Evolutionary conservation across 2,113 vertebrate species (phyloP), one percentile per base, ranked within the genome.

Genomic region (Indicator indicator): DNA sequence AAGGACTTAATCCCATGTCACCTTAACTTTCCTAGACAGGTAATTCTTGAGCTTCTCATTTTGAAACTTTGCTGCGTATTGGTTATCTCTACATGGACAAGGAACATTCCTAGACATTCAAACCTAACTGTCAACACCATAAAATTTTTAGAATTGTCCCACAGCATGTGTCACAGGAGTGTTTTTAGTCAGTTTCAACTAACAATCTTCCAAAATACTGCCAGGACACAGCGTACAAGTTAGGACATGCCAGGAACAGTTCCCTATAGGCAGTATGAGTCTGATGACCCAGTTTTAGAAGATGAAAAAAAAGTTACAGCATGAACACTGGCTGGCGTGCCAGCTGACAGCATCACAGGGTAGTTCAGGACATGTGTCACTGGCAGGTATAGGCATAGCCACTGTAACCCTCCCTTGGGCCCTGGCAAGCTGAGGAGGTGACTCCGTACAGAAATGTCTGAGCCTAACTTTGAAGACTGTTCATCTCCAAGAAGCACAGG

Each of bases 101-200:
- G 17, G 58, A 94, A n/a, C 32, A 74, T 81, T 93, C 62, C 76
- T 32, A 73, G 68, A 71, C 55, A 70, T 3, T 86, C 74, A 84
- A 89, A 89, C 32, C 48, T 23, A n/a, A 58, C 63, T 67, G 52
- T 26, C 56, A 55, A 4, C 0, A 0, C 60, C 86, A 86, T 77
- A 88, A 83, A 88, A 86, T 77, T 83, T 76, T 71, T 93, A 83
- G n/a, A 90, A 73, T 56, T 92, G 86, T 86, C 86, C 88, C 92
- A 83, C 76, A 93, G 86, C 88, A 93, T 74, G 95, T 91, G 92
- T 73, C 83, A 71, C 76, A 60, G 65, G 76, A 94, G 36, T 62
- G 73, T 5, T 80, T 93, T 86, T 71, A 83, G 38, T 67, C 75
- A 83, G 69, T 58, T 93, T 60, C 80, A 93, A 68, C 69, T 63